Conservation (phyloP, 2,888 invertebrate genomes). For the Carcina quercana region DNA sequence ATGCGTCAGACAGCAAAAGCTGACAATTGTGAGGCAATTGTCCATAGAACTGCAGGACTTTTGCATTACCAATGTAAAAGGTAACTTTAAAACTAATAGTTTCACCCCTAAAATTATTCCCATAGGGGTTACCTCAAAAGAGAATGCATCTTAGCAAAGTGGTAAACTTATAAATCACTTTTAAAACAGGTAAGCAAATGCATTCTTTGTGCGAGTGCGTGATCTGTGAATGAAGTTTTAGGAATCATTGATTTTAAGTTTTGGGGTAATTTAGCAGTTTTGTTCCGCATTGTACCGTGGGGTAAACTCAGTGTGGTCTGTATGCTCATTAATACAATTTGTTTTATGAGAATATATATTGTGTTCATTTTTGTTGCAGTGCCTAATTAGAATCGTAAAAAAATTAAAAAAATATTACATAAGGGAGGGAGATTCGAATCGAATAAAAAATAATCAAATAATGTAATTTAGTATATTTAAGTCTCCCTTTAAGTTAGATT, state of each 20-base stretch:
- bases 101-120: constrained; percentile 11
- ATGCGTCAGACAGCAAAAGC: constrained; percentile 39
- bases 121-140: constrained; percentile 10
- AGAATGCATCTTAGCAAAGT: constrained; percentile 6
- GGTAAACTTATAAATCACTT: constrained; percentile 29
- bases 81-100: constrained; percentile 8
- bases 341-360: no score
- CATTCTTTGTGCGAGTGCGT: constrained; percentile 41
- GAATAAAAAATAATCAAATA: no score
- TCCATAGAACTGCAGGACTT: constrained; percentile 40
- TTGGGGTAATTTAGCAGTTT: no score
- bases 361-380: no score
- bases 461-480: no score
- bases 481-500: no score
- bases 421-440: no score
- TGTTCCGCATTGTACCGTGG: no score
- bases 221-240: constrained; percentile 58
- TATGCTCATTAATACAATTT: no score
- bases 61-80: constrained; percentile 19
- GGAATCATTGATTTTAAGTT: constrained; percentile 43
- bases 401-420: no score
- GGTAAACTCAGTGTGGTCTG: no score
- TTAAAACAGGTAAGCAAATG: constrained; percentile 34
- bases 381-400: no score
- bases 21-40: constrained; percentile 53